These are phyloP conservation scores for Conopomorpha cramerella DNA, from an alignment of 1,140 invertebrate genomes.

Conservation along the genomic window DNA sequence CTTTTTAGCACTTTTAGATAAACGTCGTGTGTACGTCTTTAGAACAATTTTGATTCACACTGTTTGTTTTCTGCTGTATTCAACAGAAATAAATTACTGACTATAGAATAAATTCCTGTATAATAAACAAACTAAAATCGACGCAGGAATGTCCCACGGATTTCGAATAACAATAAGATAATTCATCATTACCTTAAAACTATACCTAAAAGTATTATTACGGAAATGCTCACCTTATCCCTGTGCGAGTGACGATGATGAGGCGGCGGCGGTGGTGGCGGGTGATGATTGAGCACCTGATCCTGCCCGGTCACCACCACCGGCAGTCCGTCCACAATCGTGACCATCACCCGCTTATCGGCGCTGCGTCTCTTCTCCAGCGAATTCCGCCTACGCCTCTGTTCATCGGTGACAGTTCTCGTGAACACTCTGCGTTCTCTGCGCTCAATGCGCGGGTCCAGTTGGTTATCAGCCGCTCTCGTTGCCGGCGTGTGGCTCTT, in stretches of 20 bases:
- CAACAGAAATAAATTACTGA: too few relatives aligned
- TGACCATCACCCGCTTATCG: slow-evolving; percentile 60
- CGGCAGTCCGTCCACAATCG: slow-evolving; percentile 62
- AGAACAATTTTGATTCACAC: too few relatives aligned
- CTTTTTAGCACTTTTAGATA: too few relatives aligned
- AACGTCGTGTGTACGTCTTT: too few relatives aligned
- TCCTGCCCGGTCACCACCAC: slow-evolving; percentile 56
- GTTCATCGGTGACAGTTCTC: slow-evolving; percentile 50
- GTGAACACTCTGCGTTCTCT: slow-evolving; percentile 37
- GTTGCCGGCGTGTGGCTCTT: slow-evolving; percentile 71
- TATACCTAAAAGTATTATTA: too few relatives aligned
- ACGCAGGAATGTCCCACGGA: too few relatives aligned
- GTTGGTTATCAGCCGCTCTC: slow-evolving; percentile 42
- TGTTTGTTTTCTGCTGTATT: too few relatives aligned
- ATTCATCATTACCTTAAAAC: slow-evolving; percentile 3
- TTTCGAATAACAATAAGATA: slow-evolving; percentile 1
- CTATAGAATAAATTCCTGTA: too few relatives aligned
- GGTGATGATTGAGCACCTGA: slow-evolving; percentile 24
- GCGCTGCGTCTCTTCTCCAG: slow-evolving; percentile 34
- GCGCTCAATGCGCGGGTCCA: slow-evolving; percentile 29
- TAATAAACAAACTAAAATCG: too few relatives aligned
- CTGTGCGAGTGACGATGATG: slow-evolving; percentile 42
- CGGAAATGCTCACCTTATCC: slow-evolving; percentile 42
- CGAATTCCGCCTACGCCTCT: slow-evolving; percentile 47
- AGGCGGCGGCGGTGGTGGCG: slow-evolving; percentile 34